Base-by-base conservation (phyloP, 2,888 invertebrate genomes). In the Drosophila prostipennis region DNA sequence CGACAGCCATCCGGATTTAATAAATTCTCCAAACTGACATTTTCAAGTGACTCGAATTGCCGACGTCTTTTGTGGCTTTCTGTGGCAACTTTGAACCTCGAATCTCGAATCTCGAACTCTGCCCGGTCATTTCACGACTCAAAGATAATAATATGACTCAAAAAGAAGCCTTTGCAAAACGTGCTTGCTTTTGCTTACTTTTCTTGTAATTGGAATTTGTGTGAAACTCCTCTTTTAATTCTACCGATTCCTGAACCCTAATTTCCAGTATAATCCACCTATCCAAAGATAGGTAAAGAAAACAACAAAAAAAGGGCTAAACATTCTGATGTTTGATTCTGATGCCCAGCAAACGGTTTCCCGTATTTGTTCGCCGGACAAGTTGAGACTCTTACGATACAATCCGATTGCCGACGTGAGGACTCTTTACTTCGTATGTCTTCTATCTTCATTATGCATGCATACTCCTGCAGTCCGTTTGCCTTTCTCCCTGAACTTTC, bases 401-500 rank as follows among this genome's bases (percentile, higher is more conserved):
- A 80, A 79, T 80, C 79, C 74, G 76, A 82, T 81, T 82, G 76
- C 61, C n/a, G 16, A 37, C 45, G 46, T 53, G 42, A 52, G 51
- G 45, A 52, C 57, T 40, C 52, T 8, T 45, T 42, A 67, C 72
- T 26, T 74, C 65, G 72, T 65, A 64, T 64, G 68, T 79, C 19
- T 19, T 2, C 19, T 19, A 2, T 19, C 78, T 81, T 83, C 74
- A 83, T 81, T 81, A 83, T 79, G 83, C 76, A 81, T 81, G 80
- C 83, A 83, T 74, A 75, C 68, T 53, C 61, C 48, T 16, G 60
- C 43, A 56, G 43, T 19, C 37, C 37, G 19, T 32, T 16, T 13
- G 1, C 40, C 16, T 10, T 16, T 32, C 7, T 14, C 13, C n/a
- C 2, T 6, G n/a, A n/a, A n/a, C n/a, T 34, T 16, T 34, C 55